Percentiles rank a stretch among this genome's conserved stretches.
Evolutionary conservation across 2,113 vertebrate species (phyloP).

Genomic region (Psephotus haematonotus): DNA sequence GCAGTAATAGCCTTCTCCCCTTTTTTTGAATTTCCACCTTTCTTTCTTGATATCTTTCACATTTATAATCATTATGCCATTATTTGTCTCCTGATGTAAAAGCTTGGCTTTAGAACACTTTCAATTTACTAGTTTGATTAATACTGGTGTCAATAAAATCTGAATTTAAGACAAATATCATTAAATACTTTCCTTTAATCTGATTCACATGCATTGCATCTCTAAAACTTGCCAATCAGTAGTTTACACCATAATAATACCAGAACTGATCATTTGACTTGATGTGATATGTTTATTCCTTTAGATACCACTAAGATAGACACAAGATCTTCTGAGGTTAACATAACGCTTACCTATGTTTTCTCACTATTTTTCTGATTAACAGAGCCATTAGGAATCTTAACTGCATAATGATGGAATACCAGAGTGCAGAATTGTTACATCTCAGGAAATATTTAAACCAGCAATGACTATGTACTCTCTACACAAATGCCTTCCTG

Average conservation of each 20-base stretch:
- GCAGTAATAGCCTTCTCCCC: neutral
- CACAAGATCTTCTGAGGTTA: neutral
- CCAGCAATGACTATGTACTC: neutral
- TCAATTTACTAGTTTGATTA: neutral
- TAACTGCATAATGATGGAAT: neutral
- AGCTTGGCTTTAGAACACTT: neutral
- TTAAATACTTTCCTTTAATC: neutral
- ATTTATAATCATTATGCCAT: neutral
- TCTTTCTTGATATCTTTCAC: neutral
- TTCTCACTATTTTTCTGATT: neutral
- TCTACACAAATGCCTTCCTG: neutral
- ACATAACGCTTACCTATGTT: neutral
- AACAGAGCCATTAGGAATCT: neutral
- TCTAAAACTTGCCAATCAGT: neutral
- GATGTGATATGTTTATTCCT: neutral
- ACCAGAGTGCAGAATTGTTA: neutral
- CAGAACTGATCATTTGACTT: neutral
- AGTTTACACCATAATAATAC: neutral
- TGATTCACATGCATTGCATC: neutral
- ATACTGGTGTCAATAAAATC: neutral
- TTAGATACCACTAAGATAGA: neutral
- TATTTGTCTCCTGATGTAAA: neutral
- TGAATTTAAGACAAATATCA: neutral
- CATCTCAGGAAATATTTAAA: neutral
- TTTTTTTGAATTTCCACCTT: neutral